Base-by-base conservation (phyloP, 2,797 vertebrate genomes). In the Tadarida brasiliensis region DNA sequence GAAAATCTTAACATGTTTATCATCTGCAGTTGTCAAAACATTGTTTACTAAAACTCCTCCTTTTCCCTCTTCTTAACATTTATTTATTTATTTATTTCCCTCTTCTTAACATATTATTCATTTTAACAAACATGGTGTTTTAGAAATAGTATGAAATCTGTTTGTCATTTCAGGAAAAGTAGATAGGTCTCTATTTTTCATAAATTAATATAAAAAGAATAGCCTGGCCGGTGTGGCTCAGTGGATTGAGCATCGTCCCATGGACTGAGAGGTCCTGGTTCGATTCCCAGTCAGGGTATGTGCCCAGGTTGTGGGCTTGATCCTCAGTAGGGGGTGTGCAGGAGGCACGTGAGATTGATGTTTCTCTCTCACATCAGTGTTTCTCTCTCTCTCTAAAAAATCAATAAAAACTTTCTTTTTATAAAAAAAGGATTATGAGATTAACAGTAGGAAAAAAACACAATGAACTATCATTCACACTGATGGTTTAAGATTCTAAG, bases 401-500 rank as follows among this genome's bases (percentile, higher is more conserved):
- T 44, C 39, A 44, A 44, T 44, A 44, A 44, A 44, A 44, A 44
- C 39, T 5, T 44, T 5, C 7, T 44, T 44, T 3, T 3, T 3
- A 44, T 5, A 44, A 44, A 44, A 44, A 44, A 44, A 44, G 7
- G 39, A 86, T 94, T 98, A 92, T 98, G 93, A 98, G 76, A 33
- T 88, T 97, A 94, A 97, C 84, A 96, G 0, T 0, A 70, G 82
- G 51, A 98, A 92, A 95, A 96, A 96, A 54, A 91, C 77, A 94
- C 63, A 78, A 95, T 96, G 77, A 96, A 93, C 61, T 97, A 91
- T 95, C 56, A 95, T 96, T 97, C 94, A 59, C 89, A 96, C 47
- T 80, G 86, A 91, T 97, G 91, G 80, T 95, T 96, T 19, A 80
- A 96, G 95, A 98, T 73, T 98, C 96, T 94, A 88, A 97, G 90